Base-by-base conservation (phyloP, 2,888 invertebrate genomes). In the Operophtera brumata region DNA sequence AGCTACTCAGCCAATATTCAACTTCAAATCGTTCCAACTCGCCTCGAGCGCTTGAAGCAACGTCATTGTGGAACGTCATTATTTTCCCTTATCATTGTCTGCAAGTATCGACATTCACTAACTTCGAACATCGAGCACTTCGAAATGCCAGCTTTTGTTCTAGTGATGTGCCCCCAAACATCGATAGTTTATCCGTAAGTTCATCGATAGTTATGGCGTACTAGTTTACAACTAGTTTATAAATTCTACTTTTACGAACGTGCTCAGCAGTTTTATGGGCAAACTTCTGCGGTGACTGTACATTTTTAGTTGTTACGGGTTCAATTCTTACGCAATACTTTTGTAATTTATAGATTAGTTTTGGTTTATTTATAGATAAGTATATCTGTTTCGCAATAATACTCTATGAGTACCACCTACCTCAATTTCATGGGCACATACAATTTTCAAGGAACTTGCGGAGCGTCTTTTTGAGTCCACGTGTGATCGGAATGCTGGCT, bases 71-170 rank as follows among this genome's bases (percentile, higher is more conserved):
- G 73, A 80, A 79, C 74, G 72, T 83, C 78, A 82, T 84, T 83
- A 83, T 84, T 82, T 81, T 80, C 77, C 77, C 80, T 82, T 83
- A 84, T 84, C 83, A 77, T 80, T 82, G 80, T 81, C 77, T 79
- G 77, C 66, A 65, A 77, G 77, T 77, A 82, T 83, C 76, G 78
- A 73, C 71, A 67, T 65, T 20, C 30, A 30, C 59, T 68, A 73
- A 72, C 73, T 71, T 60, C 50, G 66, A 68, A 65, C 59, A 64
- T 66, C 54, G 47, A 50, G 50, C 39, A 41, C 54, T 54, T 39
- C 8, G 20, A 42, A 30, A 34, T 37, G 40, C 48, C 48, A 53
- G 55, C 48, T 61, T 62, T 62, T 59, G 46, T 47, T 54, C 4
- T 62, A 75, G 74, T 65, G 76, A 58, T 69, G 78, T 57, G 35